Conservation (phyloP, 2,888 invertebrate genomes). For the Clusia tigrina region DNA sequence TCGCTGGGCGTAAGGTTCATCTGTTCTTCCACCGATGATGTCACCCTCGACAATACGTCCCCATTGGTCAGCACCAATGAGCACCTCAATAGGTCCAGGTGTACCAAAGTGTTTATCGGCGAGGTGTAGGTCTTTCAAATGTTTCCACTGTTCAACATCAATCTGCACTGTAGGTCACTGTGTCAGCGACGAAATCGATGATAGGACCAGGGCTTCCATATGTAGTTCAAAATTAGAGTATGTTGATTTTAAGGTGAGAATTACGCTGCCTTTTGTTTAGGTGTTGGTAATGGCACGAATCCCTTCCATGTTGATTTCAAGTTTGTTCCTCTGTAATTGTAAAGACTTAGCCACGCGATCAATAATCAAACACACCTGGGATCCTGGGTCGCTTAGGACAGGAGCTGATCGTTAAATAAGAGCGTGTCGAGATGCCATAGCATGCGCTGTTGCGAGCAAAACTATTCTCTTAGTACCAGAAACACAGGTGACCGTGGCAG, state of each 20-base stretch:
- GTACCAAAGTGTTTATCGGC: conserved; percentile 28
- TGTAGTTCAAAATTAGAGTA: conserved; percentile 8
- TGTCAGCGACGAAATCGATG: neutral
- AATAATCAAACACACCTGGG: conserved; percentile 29
- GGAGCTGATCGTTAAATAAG: conserved; percentile 14
- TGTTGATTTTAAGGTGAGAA: conserved; percentile 12
- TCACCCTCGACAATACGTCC: conserved; percentile 14
- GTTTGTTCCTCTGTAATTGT: conserved; percentile 18
- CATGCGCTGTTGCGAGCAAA: conserved; percentile 25
- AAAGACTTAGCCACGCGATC: conserved; percentile 21
- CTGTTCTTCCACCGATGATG: conserved; percentile 13
- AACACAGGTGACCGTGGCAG: neutral
- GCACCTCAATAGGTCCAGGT: conserved; percentile 28
- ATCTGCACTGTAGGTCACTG: neutral
- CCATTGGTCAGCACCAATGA: conserved; percentile 29
- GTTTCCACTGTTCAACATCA: neutral
- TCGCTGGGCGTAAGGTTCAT: conserved; percentile 24
- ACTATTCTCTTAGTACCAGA: neutral
- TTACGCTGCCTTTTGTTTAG: conserved; percentile 21
- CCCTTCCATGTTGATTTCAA: conserved; percentile 22
- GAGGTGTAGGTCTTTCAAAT: neutral
- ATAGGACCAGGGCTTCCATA: conserved; percentile 5
- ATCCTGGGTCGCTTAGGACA: conserved; percentile 31
- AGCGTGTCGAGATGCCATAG: conserved; percentile 13
- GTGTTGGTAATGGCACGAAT: conserved; percentile 19